Conservation (phyloP, 2,797 vertebrate genomes). For the Danio jaintianensis region DNA sequence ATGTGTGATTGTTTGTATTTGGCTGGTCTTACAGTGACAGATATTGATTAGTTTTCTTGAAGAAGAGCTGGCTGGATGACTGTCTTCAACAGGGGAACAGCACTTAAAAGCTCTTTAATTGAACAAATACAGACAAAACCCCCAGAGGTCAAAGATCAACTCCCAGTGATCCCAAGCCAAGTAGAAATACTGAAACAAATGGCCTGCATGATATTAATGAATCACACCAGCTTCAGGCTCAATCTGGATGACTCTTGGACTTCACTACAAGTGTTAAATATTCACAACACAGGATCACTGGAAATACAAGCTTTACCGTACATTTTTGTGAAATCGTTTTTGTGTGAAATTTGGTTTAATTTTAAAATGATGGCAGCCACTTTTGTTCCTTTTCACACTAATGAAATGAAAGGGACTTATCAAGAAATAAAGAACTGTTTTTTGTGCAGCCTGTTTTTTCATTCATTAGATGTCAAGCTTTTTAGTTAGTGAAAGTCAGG, state of each 20-base stretch:
- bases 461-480: no score
- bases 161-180: conserved; percentile 44
- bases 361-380: no score
- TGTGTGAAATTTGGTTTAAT: no score
- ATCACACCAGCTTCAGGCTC: conserved; percentile 19
- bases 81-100: conserved; percentile 5
- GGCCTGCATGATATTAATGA: conserved; percentile 14
- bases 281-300: no score
- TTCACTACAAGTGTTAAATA: not conserved
- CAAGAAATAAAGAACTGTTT: no score
- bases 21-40: conserved; percentile 4
- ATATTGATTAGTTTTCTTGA: conserved; percentile 47
- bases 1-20: conserved; percentile 1
- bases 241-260: not conserved
- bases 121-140: conserved; percentile 61
- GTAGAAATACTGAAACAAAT: conserved; percentile 57
- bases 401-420: no score
- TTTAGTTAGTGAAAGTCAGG: no score
- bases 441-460: no score
- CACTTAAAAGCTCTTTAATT: conserved; percentile 58
- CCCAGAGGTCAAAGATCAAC: conserved; percentile 68
- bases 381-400: no score
- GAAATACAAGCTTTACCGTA: no score
- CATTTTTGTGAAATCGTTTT: no score
- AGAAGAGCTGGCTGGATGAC: not conserved